Evolutionary conservation across 2,113 vertebrate species (phyloP), one percentile per base, ranked within the genome.

Genomic region (Festucalex cinctus): DNA sequence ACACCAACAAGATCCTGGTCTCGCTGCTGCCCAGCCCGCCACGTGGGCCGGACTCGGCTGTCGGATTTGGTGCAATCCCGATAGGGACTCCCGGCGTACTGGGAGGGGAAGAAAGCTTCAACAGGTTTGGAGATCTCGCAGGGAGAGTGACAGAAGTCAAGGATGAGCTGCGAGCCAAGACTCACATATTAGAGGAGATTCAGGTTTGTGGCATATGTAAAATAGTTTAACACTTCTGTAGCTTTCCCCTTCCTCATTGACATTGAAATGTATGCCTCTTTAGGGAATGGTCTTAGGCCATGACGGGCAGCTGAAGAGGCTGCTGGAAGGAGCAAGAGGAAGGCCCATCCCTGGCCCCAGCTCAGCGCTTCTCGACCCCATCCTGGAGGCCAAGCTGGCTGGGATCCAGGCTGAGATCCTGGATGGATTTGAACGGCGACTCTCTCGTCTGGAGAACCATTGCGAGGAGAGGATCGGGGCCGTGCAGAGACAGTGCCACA

Each of bases 91-190:
- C 88, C 36, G 93, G 92, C 0, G 91, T 88, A 16, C 81, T 93
- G 1, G 93, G 93, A 37, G 92, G 94, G 68, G 85, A 88, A 0
- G 90, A 92, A 39, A 70, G 83, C 0, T 87, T 88, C 28, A 89
- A 88, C 19, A 91, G 92, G 0, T 81, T 96, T 51, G 93, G 92
- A 0, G 95, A 98, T 71, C 90, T 98, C 79, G 85, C 91, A 60
- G 94, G 91, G 67, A 94, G 92, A 63, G 95, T 98, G 78, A 93
- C 93, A 0, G 95, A 98, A 80, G 95, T 98, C 84, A 97, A 90
- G 64, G 92, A 97, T 3, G 92, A 95, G 22, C 90, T 99, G 63
- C 91, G 82, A 69, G 92, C 83, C 83, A 99, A 98, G 83, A 91
- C 91, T 1, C 92, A 94, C 63, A 86, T 96, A 69, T 79, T 99